These are phyloP conservation scores for Caprella mutica DNA, from an alignment of 2,888 invertebrate species.

Conservation along the genomic window DNA sequence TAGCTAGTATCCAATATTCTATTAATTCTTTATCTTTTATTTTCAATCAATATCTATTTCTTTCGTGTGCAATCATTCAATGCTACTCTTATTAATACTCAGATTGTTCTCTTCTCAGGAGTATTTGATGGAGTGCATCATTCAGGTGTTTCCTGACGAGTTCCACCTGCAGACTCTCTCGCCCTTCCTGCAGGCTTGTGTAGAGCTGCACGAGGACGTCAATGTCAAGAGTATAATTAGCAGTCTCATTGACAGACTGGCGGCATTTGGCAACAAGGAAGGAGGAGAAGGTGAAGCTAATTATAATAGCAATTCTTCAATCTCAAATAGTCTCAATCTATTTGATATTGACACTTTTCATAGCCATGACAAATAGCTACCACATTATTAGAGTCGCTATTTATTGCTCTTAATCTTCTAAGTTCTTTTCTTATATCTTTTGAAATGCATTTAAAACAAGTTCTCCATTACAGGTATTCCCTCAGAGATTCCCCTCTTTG, in stretches of 20 bases:
- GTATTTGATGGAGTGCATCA: slow-evolving; percentile 98
- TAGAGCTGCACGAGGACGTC: slow-evolving; percentile 85
- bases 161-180: slow-evolving; percentile 92
- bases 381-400: no score
- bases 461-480: no score
- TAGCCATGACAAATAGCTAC: slow-evolving; percentile 42
- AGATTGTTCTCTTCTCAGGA: no score
- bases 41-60: no score
- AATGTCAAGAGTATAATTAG: slow-evolving; percentile 98
- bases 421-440: no score
- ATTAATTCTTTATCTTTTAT: no score
- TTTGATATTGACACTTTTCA: not conserved
- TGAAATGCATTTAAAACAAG: no score
- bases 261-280: slow-evolving; percentile 69
- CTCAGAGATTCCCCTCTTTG: slow-evolving; percentile 84
- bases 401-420: no score
- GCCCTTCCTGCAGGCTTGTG: slow-evolving; percentile 92
- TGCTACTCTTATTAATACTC: not conserved
- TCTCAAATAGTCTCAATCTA: not conserved
- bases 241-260: slow-evolving; percentile 81
- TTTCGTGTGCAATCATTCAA: not conserved
- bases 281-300: slow-evolving; percentile 40
- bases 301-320: no score
- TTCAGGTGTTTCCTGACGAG: slow-evolving; percentile 98
- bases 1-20: no score